Evolutionary conservation across 1,140 invertebrate species (phyloP).

Genomic region (Hormaphis cornu): DNA sequence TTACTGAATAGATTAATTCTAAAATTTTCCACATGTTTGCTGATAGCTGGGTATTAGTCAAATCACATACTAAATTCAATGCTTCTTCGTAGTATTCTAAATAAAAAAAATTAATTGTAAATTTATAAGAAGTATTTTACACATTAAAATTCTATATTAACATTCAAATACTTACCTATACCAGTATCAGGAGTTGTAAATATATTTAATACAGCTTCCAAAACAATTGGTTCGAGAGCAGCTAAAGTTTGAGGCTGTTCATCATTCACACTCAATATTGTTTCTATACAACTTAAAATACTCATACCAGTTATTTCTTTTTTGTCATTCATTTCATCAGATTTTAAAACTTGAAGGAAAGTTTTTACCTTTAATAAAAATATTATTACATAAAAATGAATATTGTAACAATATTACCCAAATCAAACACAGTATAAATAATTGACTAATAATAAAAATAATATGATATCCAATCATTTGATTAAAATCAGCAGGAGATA

Average conservation of each 20-base stretch:
- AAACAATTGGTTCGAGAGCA: slow-evolving; percentile 83
- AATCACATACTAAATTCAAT: slow-evolving; percentile 81
- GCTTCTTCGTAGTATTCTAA: slow-evolving; percentile 95
- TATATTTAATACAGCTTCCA: slow-evolving; percentile 71
- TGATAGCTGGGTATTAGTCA: slow-evolving; percentile 81
- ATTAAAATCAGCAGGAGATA: too few relatives aligned
- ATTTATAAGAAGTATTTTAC: background rate
- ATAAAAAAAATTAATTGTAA: slow-evolving; percentile 40
- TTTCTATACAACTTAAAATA: slow-evolving; percentile 92
- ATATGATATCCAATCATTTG: too few relatives aligned
- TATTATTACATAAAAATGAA: slow-evolving; percentile 27
- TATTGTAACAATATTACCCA: slow-evolving; percentile 10
- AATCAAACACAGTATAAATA: too few relatives aligned
- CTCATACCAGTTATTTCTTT: slow-evolving; percentile 97
- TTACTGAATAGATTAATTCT: slow-evolving; percentile 70
- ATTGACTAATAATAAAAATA: too few relatives aligned
- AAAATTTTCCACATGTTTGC: slow-evolving; percentile 94
- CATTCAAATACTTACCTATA: too few relatives aligned
- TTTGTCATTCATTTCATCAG: slow-evolving; percentile 72
- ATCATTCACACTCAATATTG: slow-evolving; percentile 87
- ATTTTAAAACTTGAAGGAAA: slow-evolving; percentile 74
- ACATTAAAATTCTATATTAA: background rate
- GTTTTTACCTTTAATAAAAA: slow-evolving; percentile 59
- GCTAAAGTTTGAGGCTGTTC: slow-evolving; percentile 77
- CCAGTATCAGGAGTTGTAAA: slow-evolving; percentile 47